A percentile compares a stretch with the other conserved stretches of the same genome.
Evolutionary conservation across 2,888 invertebrate genomes (phyloP).

Genomic region (Hydroisotoma schaefferi): DNA sequence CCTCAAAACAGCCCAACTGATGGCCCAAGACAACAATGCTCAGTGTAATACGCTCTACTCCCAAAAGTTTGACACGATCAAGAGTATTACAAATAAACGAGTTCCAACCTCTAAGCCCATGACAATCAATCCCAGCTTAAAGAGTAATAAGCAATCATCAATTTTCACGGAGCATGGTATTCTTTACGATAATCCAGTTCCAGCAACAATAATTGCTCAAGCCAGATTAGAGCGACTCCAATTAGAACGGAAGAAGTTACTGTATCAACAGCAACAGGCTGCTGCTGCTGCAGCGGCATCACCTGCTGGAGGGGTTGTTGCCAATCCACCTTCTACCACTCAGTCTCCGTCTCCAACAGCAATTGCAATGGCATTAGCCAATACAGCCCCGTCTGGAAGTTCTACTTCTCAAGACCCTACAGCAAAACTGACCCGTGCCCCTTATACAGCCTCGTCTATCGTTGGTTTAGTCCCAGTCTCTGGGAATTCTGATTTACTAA

Average conservation of each 20-base stretch:
- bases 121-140: slow-evolving; percentile 55
- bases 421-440: not conserved
- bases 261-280: slow-evolving; percentile 12
- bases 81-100: slow-evolving; percentile 60
- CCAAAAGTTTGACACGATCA: slow-evolving; percentile 71
- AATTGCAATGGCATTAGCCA: not conserved
- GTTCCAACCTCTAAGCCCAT: slow-evolving; percentile 70
- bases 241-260: slow-evolving; percentile 39
- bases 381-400: slow-evolving; percentile 6
- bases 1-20: slow-evolving; percentile 72
- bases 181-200: slow-evolving; percentile 74
- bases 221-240: slow-evolving; percentile 37
- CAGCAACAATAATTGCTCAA: slow-evolving; percentile 50
- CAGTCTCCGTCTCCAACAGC: not conserved
- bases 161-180: slow-evolving; percentile 80
- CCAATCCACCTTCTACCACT: not conserved
- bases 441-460: slow-evolving; percentile 9
- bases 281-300: slow-evolving; percentile 9
- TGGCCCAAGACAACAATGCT: slow-evolving; percentile 71
- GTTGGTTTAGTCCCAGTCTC: slow-evolving; percentile 4
- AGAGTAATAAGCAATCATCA: slow-evolving; percentile 79
- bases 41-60: slow-evolving; percentile 65
- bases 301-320: not conserved
- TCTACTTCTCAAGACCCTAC: not conserved
- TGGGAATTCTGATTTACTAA: not conserved